These are phyloP conservation scores for Drosophila nebulosa DNA, from an alignment of 1,140 invertebrate species.

Conservation along the genomic window DNA sequence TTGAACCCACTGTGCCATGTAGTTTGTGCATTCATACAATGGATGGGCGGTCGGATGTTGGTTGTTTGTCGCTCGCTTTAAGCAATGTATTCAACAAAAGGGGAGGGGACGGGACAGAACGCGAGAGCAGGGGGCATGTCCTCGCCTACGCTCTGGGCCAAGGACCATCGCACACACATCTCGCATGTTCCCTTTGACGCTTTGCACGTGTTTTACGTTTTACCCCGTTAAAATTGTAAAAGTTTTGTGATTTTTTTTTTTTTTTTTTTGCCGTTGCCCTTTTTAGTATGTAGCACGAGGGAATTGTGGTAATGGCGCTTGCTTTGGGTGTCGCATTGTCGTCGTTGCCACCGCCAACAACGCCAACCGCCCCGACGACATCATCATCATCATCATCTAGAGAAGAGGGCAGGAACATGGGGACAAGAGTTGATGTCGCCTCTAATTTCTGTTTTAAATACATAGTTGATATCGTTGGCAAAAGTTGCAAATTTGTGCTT, in stretches of 20 bases:
- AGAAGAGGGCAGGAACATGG: neutral
- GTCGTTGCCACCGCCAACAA: neutral
- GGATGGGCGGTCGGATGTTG: conserved; percentile 44
- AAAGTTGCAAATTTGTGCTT: conserved; percentile 60
- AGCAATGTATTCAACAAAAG: conserved; percentile 33
- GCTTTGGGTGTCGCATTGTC: conserved; percentile 12
- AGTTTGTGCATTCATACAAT: neutral
- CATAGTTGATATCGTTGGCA: conserved; percentile 66
- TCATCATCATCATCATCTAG: neutral
- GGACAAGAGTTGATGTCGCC: conserved; percentile 51
- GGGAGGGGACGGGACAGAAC: too few species aligned
- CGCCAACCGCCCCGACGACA: neutral
- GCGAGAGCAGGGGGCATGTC: conserved; percentile 13
- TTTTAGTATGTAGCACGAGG: conserved; percentile 12
- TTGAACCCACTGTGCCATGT: neutral
- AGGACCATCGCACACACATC: conserved; percentile 13
- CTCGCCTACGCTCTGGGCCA: neutral
- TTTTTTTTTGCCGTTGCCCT: conserved; percentile 43
- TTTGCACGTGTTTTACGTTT: conserved; percentile 71
- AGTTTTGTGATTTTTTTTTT: conserved; percentile 55
- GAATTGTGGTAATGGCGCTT: conserved; percentile 26
- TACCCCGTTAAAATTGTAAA: conserved; percentile 71
- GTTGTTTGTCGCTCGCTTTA: conserved; percentile 56
- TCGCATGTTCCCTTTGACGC: conserved; percentile 60
- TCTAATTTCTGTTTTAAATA: conserved; percentile 76